Evolutionary conservation across 2,797 vertebrate species (phyloP).

Genomic region (Diceros bicornis): DNA sequence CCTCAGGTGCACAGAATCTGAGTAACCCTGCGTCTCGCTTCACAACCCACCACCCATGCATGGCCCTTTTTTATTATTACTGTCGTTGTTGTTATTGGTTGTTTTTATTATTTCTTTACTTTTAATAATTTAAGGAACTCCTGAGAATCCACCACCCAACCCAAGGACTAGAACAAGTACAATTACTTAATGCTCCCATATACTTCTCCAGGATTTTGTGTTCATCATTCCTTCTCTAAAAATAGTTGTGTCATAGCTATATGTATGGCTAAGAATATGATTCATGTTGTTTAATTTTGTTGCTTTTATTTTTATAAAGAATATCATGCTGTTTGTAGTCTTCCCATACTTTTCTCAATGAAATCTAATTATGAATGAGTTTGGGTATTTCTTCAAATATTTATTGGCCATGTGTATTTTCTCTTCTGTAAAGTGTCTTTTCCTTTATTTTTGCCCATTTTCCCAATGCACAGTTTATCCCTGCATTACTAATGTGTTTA

Average conservation of each 20-base stretch:
- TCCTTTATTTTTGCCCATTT: background rate
- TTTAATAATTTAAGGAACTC: background rate
- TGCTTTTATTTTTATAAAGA: background rate
- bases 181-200: fast-evolving
- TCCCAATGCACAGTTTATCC: background rate
- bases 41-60: fast-evolving
- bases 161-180: too few species aligned
- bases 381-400: background rate
- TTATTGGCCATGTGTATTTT: background rate
- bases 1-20: too few species aligned
- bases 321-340: fast-evolving
- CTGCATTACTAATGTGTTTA: background rate
- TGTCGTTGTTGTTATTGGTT: too few species aligned
- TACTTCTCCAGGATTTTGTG: fast-evolving
- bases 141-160: background rate
- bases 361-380: background rate
- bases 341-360: background rate
- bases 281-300: fast-evolving
- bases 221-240: too few species aligned
- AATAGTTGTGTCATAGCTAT: fast-evolving
- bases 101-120: background rate
- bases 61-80: fast-evolving
- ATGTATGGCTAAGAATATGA: fast-evolving
- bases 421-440: background rate
- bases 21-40: fast-evolving